Percentiles rank a stretch among this genome's conserved stretches.
phyloP scores from a whole-genome alignment of 2,113 vertebrate genomes.

The Muscicapa adusta region DNA sequence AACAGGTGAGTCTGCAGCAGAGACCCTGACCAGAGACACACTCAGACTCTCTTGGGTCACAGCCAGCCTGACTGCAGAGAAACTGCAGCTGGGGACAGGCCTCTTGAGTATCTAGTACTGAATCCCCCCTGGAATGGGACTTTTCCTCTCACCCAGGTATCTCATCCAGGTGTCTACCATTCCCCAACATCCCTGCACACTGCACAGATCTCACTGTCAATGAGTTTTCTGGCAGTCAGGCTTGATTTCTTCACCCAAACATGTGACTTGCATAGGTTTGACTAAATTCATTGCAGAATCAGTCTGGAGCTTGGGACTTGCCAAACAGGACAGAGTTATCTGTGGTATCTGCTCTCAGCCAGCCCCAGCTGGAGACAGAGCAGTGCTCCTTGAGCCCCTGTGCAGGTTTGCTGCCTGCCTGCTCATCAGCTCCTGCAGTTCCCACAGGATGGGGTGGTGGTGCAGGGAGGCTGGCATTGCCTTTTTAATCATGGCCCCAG shows the following conservation, averaged over 20 bases:
- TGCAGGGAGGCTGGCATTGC: background rate
- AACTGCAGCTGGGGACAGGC: background rate
- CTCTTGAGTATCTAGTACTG: background rate
- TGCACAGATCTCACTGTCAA: background rate
- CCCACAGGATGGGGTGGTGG: background rate
- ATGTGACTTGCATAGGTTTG: background rate
- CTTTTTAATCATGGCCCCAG: background rate
- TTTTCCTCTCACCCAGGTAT: background rate
- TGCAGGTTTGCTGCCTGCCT: background rate
- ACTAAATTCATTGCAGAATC: constrained; percentile 39
- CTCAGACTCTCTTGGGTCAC: background rate
- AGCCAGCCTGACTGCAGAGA: background rate
- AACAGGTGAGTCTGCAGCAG: constrained; percentile 73
- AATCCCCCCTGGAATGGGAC: background rate
- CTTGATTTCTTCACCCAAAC: background rate
- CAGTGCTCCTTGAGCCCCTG: background rate
- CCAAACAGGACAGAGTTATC: constrained; percentile 35
- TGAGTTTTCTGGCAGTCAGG: background rate
- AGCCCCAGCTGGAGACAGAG: background rate
- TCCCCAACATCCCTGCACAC: background rate
- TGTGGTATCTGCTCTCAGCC: constrained; percentile 4
- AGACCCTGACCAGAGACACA: background rate
- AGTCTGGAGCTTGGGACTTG: constrained; percentile 19
- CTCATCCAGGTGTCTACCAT: background rate
- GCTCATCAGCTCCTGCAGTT: background rate